These are phyloP conservation scores for Onychostruthus taczanowskii DNA, from an alignment of 2,113 vertebrate species.

Conservation along the genomic window DNA sequence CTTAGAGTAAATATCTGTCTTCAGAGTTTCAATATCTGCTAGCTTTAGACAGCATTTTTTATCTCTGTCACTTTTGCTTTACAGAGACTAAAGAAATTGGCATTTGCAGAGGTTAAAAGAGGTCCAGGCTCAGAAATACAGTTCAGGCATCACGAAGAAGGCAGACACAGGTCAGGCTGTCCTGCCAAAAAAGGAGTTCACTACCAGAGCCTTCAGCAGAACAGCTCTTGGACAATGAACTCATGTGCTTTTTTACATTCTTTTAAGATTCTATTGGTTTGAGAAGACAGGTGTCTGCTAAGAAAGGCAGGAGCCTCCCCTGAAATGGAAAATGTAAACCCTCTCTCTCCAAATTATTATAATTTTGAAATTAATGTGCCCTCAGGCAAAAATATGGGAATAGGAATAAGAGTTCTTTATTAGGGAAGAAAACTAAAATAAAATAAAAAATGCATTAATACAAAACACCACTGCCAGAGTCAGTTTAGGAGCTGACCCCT, in stretches of 20 bases:
- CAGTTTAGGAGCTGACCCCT: accelerated
- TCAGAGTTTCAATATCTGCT: neutral
- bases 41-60: neutral
- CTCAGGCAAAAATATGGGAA: neutral
- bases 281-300: neutral
- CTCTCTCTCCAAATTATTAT: neutral
- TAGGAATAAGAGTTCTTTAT: neutral
- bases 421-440: neutral
- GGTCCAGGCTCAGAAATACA: neutral
- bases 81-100: neutral
- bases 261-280: neutral
- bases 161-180: neutral
- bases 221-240: neutral
- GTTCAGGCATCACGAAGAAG: neutral
- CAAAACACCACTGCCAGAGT: neutral
- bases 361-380: neutral
- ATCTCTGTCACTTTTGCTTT: neutral
- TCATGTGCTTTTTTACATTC: neutral
- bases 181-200: neutral
- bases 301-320: neutral
- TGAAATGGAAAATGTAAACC: neutral
- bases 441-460: neutral
- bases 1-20: neutral
- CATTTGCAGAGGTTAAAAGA: constrained; percentile 13
- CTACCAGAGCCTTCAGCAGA: neutral